Base-by-base conservation (phyloP, 2,888 invertebrate species). In the Chouioia cunea region DNA sequence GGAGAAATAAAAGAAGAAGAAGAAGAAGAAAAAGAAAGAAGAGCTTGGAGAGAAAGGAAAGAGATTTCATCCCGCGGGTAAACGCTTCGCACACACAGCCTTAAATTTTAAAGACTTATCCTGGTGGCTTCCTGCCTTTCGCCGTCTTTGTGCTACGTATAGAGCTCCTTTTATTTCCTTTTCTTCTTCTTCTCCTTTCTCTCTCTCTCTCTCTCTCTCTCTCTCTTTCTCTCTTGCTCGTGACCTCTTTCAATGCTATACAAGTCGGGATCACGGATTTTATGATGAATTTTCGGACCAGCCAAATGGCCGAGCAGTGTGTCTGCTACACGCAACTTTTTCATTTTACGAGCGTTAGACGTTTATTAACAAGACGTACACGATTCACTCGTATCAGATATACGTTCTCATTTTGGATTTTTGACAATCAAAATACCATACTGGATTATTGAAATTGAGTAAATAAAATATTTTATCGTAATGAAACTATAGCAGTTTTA, bases 201-300 rank as follows among this genome's bases (percentile, higher is more conserved):
- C 52, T 20, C 8, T 14, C 22, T 52, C 4, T 20, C 12, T 48
- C 48, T n/a, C 48, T 48, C 16, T 48, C 4, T 16, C 10, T 4
- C 3, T 43, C 16, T 58, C 58, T 52, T 59, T 50, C 22, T 53
- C 48, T 16, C 36, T 16, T 18, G 2, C 43, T 20, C 36, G 1
- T 20, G 20, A 12, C 1, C 36, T 22, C 27, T 62, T 18, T 23
- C 65, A 52, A 54, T 53, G 59, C 23, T 50, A 56, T 12, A 36
- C 46, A 54, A 52, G 48, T 57, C 14, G 10, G 27, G 56, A 65
- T 70, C 48, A 57, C 36, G 46, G 54, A 57, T 62, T 71, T 71
- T 71, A 65, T 62, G 57, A 71, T 52, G 62, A 71, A 62, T 69
- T 63, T 62, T 69, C 62, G 59, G 52, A 4, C 20, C 18, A 10